Conservation (phyloP, 2,113 vertebrate genomes). For the Sebastes fasciatus region DNA sequence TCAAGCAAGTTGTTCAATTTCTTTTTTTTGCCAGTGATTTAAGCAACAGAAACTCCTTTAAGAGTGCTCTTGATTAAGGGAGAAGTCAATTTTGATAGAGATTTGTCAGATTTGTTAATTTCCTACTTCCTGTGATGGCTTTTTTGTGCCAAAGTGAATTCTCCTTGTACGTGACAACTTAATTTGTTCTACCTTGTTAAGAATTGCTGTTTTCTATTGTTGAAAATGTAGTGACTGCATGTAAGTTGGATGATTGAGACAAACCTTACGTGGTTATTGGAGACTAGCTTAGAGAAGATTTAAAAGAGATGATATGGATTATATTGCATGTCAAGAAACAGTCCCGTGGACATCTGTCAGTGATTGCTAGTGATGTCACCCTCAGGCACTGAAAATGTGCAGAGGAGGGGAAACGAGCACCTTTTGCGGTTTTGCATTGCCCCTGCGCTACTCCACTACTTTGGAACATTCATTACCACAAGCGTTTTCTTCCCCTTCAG, state of each 20-base stretch:
- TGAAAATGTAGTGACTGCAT: not conserved
- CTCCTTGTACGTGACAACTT: not conserved
- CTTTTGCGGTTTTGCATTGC: conserved; percentile 41
- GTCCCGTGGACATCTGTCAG: conserved; percentile 64
- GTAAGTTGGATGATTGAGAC: conserved; percentile 6
- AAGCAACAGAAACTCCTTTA: not conserved
- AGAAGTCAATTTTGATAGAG: not conserved
- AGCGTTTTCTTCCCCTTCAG: conserved; percentile 9
- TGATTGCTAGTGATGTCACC: conserved; percentile 71
- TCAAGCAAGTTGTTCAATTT: not conserved
- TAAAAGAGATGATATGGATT: conserved; percentile 27
- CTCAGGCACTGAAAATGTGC: conserved; percentile 44
- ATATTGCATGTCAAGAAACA: conserved; percentile 46
- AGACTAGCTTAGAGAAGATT: conserved; percentile 13
- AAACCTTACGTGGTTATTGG: conserved; percentile 2
- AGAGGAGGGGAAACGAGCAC: conserved; percentile 44
- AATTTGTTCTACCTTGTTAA: not conserved
- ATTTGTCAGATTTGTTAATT: not conserved
- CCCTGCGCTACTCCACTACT: conserved; percentile 33
- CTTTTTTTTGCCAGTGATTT: not conserved
- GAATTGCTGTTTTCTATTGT: not conserved
- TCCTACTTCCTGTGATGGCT: not conserved
- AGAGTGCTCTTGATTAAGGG: not conserved
- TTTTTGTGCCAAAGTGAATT: not conserved
- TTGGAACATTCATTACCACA: conserved; percentile 59